These are phyloP conservation scores for Machimus rusticus DNA, from an alignment of 2,888 invertebrate genomes.

Conservation along the genomic window DNA sequence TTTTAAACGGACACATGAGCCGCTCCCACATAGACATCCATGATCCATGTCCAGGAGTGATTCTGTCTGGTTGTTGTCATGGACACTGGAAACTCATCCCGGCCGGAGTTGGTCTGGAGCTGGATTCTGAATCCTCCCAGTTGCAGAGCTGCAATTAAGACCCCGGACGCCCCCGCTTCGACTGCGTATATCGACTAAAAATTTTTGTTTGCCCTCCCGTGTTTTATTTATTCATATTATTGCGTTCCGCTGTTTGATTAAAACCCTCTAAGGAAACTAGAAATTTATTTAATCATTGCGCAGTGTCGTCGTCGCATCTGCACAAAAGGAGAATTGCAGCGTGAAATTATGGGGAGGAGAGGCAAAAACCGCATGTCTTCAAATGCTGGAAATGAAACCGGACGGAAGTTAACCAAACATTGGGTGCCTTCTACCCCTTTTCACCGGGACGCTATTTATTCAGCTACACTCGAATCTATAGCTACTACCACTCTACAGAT, in stretches of 20 bases:
- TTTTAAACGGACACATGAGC: constrained; percentile 5
- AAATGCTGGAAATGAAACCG: constrained; percentile 13
- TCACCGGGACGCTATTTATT: background rate
- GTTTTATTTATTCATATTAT: constrained; percentile 41
- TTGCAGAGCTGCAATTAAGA: background rate
- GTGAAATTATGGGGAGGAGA: background rate
- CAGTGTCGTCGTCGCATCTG: background rate
- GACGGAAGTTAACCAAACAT: constrained; percentile 24
- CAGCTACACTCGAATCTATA: background rate
- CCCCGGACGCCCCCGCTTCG: background rate
- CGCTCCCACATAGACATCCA: background rate
- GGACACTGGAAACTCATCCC: background rate
- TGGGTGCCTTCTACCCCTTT: background rate
- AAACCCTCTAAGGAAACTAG: constrained; percentile 16
- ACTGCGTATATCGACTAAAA: constrained; percentile 7
- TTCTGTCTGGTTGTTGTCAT: constrained; percentile 29
- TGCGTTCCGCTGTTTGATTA: constrained; percentile 17
- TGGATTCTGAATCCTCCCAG: background rate
- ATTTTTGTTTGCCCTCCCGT: constrained; percentile 16
- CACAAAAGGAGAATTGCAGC: constrained; percentile 17
- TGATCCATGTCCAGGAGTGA: background rate
- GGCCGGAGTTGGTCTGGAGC: background rate
- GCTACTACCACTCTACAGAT: background rate
- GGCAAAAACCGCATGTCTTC: constrained; percentile 13
- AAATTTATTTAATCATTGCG: constrained; percentile 1